Base-by-base conservation (phyloP, 2,113 vertebrate species). In the Drymodes brunneopygia region DNA sequence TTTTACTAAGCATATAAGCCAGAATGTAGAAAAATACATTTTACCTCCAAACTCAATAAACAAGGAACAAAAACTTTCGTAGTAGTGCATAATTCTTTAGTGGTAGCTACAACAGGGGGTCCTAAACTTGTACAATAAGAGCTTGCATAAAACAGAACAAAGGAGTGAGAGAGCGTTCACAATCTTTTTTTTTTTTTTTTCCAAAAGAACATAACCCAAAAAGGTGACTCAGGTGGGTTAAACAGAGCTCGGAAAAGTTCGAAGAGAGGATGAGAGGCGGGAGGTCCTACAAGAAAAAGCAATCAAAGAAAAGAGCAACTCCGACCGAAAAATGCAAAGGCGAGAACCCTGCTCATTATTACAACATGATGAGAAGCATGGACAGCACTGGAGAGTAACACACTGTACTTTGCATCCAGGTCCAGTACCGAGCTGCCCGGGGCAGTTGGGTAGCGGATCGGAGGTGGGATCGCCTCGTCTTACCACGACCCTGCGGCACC, bases 1-100 rank as follows among this genome's bases (percentile, higher is more conserved):
- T 98, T 98, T 98, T 98, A 98, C 98, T 98, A 98, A 98, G 98
- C 98, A 98, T 79, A 97, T 98, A 98, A 98, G 98, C 98, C 98
- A 98, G 98, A 98, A 98, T 98, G 98, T 98, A 98, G 97, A 98
- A 98, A 98, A 98, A 98, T 98, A 98, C 98, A 98, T 98, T 98
- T 98, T 98, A 98, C 98, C 98, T 98, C 98, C 98, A 98, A 98
- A 98, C 98, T 98, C 98, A 98, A 98, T 97, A 97, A 98, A 98
- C 98, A 98, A 98, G 94, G 98, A 98, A 98, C 97, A 97, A 97
- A 97, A 96, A 96, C 88, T 97, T 98, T 97, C 88, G 96, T 97
- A 96, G 97, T 97, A 98, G 97, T 98, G 97, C 98, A 98, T 98
- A 97, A 98, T 97, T 98, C 97, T 98, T 98, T 97, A 97, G 96